Evolutionary conservation across 2,888 invertebrate genomes (phyloP), one percentile per base, ranked within the genome.

Genomic region (Tenthredo scrophulariae): DNA sequence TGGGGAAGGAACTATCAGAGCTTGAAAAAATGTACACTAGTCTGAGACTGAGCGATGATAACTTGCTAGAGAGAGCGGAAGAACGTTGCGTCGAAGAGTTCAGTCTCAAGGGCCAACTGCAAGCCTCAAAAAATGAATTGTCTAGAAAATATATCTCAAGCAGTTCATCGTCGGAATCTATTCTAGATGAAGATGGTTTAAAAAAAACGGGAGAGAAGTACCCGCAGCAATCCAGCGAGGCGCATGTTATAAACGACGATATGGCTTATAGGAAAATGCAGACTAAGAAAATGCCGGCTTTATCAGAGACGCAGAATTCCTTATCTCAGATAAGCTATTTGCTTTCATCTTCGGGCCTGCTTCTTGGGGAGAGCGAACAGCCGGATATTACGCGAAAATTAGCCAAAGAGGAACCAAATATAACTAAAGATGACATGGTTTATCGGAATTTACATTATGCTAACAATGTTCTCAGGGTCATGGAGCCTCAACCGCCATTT

Each of bases 1-100:
- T 98, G 62, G 98, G 98, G 91, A 98, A 98, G 91, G 98, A 98
- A 84, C 95, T 98, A 37, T 96, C 96, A 89, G 98, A 98, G 93
- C 93, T 98, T 84, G 98, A 98, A 94, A 97, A 97, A n/a, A 98
- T 98, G 91, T 97, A 97, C 91, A 97, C 97, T 89, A 98, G 97
- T 89, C 94, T 98, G 85, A 96, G 96, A n/a, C 94, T 98, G 82
- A 97, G 96, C 0, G 98, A 98, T 91, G 97, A 97, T 92, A 97
- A 97, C 93, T 94, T 97, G 85, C 92, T 97, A 83, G 97, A 97
- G 91, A 95, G 97, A 90, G 97, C 97, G 15, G 97, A 97, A 92
- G 95, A 96, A 86, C 94, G 97, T 85, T 92, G 97, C 96, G 93
- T 93, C 95, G 89, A 96, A 94, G 94, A 95, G 94, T 88, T 89